These are phyloP conservation scores for Himantopus leucocephalus DNA, from an alignment of 2,113 vertebrate species.

Conservation along the genomic window DNA sequence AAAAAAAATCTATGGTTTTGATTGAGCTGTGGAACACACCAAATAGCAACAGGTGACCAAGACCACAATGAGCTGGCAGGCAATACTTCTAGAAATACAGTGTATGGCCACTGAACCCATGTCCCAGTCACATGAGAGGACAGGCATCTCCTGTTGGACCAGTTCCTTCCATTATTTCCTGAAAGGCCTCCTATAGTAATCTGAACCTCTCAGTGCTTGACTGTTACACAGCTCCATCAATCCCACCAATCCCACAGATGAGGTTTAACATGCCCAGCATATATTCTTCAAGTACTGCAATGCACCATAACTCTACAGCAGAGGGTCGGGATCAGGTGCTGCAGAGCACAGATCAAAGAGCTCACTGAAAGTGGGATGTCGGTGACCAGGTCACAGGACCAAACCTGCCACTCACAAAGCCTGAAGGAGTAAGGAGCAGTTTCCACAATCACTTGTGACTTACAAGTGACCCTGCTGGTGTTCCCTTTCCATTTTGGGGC, in stretches of 20 bases:
- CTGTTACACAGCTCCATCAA: background rate
- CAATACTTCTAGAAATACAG: background rate
- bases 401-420: background rate
- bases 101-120: background rate
- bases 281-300: background rate
- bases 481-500: background rate
- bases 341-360: background rate
- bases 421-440: background rate
- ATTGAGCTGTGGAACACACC: background rate
- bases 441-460: background rate
- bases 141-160: background rate
- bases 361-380: background rate
- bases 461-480: background rate
- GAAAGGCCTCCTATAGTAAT: background rate
- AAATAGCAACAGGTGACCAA: background rate
- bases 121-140: background rate
- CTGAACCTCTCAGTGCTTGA: background rate
- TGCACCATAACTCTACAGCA: background rate
- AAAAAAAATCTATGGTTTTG: background rate
- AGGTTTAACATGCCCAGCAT: background rate
- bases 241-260: background rate
- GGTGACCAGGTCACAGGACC: background rate
- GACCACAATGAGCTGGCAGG: background rate
- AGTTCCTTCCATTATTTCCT: background rate
- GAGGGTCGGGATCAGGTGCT: fast-evolving